Conservation (phyloP, 2,888 invertebrate genomes). For the Venustoraphidia nigricollis region DNA sequence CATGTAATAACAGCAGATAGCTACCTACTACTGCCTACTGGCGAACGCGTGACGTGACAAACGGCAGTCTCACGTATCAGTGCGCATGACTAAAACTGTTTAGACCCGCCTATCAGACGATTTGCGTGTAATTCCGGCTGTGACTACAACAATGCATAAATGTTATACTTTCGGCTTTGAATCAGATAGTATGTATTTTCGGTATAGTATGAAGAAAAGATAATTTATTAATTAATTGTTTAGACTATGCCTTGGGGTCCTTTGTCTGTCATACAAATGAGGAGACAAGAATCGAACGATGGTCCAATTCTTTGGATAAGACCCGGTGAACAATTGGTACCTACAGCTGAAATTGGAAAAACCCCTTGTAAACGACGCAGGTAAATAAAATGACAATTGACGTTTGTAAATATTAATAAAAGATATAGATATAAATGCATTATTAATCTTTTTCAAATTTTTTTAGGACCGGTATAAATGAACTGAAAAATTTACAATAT, state of each 20-base stretch:
- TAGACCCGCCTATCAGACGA: no score
- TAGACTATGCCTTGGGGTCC: conserved; percentile 98
- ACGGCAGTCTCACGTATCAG: no score
- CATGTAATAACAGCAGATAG: no score
- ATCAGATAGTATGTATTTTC: no score
- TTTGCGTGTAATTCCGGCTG: no score
- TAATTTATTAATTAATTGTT: conserved; percentile 9
- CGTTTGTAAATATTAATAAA: not conserved
- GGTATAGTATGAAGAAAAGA: not conserved
- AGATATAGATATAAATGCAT: not conserved
- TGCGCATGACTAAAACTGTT: no score
- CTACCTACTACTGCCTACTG: no score
- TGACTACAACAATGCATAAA: no score
- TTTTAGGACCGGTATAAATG: conserved; percentile 69
- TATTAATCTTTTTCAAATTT: not conserved
- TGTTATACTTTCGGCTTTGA: no score
- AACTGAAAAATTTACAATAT: conserved; percentile 81
- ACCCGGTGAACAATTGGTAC: conserved; percentile 94
- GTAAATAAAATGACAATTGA: conserved; percentile 26
- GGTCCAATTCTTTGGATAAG: conserved; percentile 97
- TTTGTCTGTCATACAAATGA: conserved; percentile 73
- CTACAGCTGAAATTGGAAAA: conserved; percentile 80
- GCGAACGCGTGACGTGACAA: no score
- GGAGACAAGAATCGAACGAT: conserved; percentile 86
- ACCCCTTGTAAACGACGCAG: conserved; percentile 74